Base-by-base conservation (phyloP, 2,888 invertebrate genomes). In the Rugalucina vietnamica region DNA sequence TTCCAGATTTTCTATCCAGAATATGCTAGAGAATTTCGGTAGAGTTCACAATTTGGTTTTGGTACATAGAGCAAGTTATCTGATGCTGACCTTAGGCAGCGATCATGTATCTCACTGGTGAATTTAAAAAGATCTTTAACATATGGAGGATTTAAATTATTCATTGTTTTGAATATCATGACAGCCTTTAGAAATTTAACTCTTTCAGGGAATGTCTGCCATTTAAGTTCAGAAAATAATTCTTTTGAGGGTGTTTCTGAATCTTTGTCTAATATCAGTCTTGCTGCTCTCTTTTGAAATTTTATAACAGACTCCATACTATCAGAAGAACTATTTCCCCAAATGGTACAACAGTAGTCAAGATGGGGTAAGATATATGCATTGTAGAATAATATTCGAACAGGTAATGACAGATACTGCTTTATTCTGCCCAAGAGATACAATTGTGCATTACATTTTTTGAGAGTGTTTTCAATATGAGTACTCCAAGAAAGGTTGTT, bases 281-380 rank as follows among this genome's bases (percentile, higher is more conserved):
- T 54, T 54, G 54, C 54, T 18, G 54, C 54, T n/a, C 27, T 50
- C 54, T 73, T 79, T 71, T 79, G 79, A 21, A 73, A 79, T 72
- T 79, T 79, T 27, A 37, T 3, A 24, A n/a, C n/a, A n/a, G n/a
- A n/a, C n/a, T n/a, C n/a, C n/a, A n/a, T n/a, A n/a, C n/a, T n/a
- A 24, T 54, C 29, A 24, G 32, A 5, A 71, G 34, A 71, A 32
- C 69, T n/a, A 21, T 54, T 54, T 18, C 54, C 54, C 54, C 54
- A 54, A 21, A 54, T 54, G 10, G 54, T 54, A n/a, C 54, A 54
- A 54, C 54, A 54, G 54, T 54, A 54, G 21, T 21, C 54, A 8
- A 54, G 21, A 21, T 54, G 54, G 54, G 54, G 54, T 4, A 54
- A 21, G n/a, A 54, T 54, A 54, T 54, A 54, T 18, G 54, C 54